Evolutionary conservation across 30 jellyfish, hydroid and myxozoan species (phyloP).

Genomic region (Hydractinia symbiolongicarpus): DNA sequence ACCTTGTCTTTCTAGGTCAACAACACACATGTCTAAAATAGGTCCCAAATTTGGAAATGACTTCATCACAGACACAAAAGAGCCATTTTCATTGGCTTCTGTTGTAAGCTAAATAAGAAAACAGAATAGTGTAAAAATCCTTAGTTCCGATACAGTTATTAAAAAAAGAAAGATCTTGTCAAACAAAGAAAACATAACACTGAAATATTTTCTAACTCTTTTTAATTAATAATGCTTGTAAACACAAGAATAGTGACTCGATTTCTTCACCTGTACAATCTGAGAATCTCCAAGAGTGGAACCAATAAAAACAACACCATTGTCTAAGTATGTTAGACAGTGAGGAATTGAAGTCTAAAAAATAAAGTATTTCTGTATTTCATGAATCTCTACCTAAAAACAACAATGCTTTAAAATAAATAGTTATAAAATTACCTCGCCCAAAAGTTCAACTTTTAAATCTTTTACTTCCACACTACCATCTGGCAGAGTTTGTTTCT

Average conservation of each 20-base stretch:
- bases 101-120: slow-evolving; percentile 46
- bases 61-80: slow-evolving; percentile 72
- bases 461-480: slow-evolving; percentile 61
- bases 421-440: slow-evolving; percentile 41
- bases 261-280: slow-evolving; percentile 64
- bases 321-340: slow-evolving; percentile 80
- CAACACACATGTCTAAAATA: slow-evolving; percentile 93
- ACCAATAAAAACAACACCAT: slow-evolving; percentile 92
- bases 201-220: background rate
- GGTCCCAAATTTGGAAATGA: slow-evolving; percentile 93
- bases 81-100: slow-evolving; percentile 62
- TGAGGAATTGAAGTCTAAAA: slow-evolving; percentile 82
- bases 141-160: too few relatives aligned
- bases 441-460: slow-evolving; percentile 77
- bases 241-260: too few relatives aligned
- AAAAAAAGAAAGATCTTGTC: background rate
- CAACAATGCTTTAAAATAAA: too few relatives aligned
- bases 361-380: background rate
- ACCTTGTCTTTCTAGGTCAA: slow-evolving; percentile 85
- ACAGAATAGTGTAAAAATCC: background rate
- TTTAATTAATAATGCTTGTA: background rate
- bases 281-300: slow-evolving; percentile 95
- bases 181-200: background rate
- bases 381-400: too few relatives aligned
- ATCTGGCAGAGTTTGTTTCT: slow-evolving; percentile 55